These are phyloP conservation scores for Yponomeuta sedellus DNA, from an alignment of 2,888 invertebrate genomes.

Conservation along the genomic window DNA sequence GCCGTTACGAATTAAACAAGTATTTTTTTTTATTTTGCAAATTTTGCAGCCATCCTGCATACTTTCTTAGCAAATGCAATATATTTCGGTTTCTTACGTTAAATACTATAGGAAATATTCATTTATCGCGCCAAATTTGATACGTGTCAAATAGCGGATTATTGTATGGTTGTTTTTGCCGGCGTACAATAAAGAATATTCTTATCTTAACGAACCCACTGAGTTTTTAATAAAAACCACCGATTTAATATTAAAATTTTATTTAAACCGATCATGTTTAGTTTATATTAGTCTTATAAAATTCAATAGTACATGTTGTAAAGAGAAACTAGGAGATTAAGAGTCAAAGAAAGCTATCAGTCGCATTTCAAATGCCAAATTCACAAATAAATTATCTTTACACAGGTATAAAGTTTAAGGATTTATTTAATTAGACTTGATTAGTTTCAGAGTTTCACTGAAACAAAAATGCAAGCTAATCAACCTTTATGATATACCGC, in stretches of 20 bases:
- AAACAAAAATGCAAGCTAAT: not conserved
- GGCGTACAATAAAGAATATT: too few species aligned
- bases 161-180: too few species aligned
- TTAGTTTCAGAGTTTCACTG: not conserved
- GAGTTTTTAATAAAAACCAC: not conserved
- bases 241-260: constrained; percentile 28
- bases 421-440: not conserved
- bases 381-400: constrained; percentile 19
- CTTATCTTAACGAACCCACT: too few species aligned
- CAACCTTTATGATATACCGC: not conserved
- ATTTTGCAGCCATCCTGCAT: too few species aligned
- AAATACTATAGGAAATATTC: too few species aligned
- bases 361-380: constrained; percentile 51
- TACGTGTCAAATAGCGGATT: too few species aligned
- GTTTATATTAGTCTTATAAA: constrained; percentile 66
- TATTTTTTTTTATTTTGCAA: too few species aligned
- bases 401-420: not conserved
- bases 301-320: constrained; percentile 60
- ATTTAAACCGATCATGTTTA: constrained; percentile 44
- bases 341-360: constrained; percentile 24
- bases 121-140: too few species aligned
- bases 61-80: too few species aligned
- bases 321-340: constrained; percentile 44
- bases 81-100: too few species aligned
- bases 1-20: too few species aligned